These are phyloP conservation scores for Enteromius anoplus DNA, from an alignment of 2,797 vertebrate genomes.

Conservation along the genomic window DNA sequence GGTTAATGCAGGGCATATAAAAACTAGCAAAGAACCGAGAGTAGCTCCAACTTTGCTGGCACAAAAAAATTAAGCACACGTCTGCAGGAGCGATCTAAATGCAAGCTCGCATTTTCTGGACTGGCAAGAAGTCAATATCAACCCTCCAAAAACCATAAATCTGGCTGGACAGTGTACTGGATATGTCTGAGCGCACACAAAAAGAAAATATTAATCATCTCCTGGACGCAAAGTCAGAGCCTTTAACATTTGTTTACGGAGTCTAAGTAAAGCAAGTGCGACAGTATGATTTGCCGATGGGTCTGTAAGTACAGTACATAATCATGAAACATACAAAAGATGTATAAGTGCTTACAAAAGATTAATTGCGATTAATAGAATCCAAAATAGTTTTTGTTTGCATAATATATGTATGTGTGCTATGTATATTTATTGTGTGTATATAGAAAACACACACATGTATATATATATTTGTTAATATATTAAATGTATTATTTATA, in stretches of 20 bases:
- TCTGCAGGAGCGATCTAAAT: slow-evolving; percentile 48
- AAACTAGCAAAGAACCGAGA: slow-evolving; percentile 44
- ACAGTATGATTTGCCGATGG: neutral
- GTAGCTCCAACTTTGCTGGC: slow-evolving; percentile 39
- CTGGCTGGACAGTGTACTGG: slow-evolving; percentile 54
- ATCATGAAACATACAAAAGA: neutral
- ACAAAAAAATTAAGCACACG: slow-evolving; percentile 45
- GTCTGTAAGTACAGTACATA: neutral
- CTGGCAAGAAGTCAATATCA: slow-evolving; percentile 62
- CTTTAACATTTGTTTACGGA: slow-evolving; percentile 33
- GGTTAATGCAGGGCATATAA: slow-evolving; percentile 49
- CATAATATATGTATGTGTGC: too few species aligned
- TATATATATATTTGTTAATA: too few species aligned
- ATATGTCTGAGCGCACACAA: slow-evolving; percentile 52
- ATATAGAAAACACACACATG: too few species aligned
- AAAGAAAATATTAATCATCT: slow-evolving; percentile 54
- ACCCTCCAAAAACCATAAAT: slow-evolving; percentile 57
- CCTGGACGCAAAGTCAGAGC: slow-evolving; percentile 12
- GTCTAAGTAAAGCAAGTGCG: neutral
- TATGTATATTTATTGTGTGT: too few species aligned
- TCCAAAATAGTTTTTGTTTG: too few species aligned
- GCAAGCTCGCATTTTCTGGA: slow-evolving; percentile 54
- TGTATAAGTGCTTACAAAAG: too few species aligned
- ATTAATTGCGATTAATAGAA: neutral
- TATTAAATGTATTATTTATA: too few species aligned